phyloP scores from a whole-genome alignment of 2,113 vertebrate species.

The Peucedramus taeniatus region DNA sequence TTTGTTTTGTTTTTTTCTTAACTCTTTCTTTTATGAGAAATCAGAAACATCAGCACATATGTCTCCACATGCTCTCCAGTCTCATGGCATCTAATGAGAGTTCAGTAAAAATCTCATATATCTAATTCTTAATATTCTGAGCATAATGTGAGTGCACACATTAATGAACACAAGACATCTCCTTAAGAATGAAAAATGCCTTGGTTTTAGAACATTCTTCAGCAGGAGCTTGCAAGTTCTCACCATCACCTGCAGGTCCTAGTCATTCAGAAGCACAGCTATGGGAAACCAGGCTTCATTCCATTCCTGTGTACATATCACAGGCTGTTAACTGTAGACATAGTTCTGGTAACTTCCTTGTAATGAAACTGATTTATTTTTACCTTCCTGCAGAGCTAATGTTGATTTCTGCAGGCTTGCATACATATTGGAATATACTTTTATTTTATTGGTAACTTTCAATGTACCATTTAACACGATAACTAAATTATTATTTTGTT shows the following conservation, averaged over 20 bases:
- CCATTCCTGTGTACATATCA: neutral
- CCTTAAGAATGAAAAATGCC: neutral
- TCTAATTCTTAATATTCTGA: neutral
- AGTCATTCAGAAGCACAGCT: neutral
- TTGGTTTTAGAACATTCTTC: neutral
- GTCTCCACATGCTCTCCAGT: neutral
- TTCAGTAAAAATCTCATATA: neutral
- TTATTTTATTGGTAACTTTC: neutral
- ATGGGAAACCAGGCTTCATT: neutral
- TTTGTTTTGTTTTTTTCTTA: neutral
- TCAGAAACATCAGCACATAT: neutral
- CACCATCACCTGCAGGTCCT: neutral
- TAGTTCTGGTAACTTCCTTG: neutral
- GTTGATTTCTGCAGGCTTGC: neutral
- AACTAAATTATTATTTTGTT: neutral
- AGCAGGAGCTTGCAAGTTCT: neutral
- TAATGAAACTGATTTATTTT: neutral
- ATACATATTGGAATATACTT: neutral
- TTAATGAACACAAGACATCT: neutral
- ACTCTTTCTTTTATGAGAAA: neutral
- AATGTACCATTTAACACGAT: neutral
- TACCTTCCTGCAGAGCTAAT: neutral
- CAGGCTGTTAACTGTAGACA: neutral
- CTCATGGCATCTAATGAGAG: neutral
- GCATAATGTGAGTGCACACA: neutral